A percentile compares a stretch with the other conserved stretches of the same genome.
phyloP scores from a whole-genome alignment of 2,113 vertebrate genomes.

The Lamprologus lemairii region DNA sequence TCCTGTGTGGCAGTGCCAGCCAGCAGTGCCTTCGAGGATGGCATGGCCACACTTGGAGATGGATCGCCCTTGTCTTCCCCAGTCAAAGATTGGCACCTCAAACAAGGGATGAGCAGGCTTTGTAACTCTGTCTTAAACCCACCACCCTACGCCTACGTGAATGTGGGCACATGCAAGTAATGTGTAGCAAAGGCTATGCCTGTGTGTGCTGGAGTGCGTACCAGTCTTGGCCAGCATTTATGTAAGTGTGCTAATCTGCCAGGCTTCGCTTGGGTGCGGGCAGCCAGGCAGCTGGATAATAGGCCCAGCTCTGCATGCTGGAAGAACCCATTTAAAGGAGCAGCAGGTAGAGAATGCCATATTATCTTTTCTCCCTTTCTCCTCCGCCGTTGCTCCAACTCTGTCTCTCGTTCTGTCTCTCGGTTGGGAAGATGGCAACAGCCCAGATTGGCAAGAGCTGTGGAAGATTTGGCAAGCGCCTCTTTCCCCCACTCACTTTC shows the following conservation, averaged over 20 bases:
- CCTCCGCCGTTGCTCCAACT: slow-evolving; percentile 5
- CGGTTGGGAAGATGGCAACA: slow-evolving; percentile 42
- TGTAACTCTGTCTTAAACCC: not conserved
- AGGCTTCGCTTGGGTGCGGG: slow-evolving; percentile 48
- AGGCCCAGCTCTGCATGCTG: slow-evolving; percentile 31
- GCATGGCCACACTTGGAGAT: not conserved
- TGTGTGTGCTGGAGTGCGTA: slow-evolving; percentile 27
- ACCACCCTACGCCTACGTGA: not conserved
- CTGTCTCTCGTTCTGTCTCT: slow-evolving; percentile 33
- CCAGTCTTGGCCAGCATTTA: slow-evolving; percentile 45
- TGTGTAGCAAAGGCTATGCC: not conserved
- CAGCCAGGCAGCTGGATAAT: slow-evolving; percentile 61
- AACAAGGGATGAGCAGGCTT: not conserved
- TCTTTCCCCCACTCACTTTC: slow-evolving; percentile 33
- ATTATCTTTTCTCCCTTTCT: slow-evolving; percentile 11
- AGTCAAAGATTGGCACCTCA: not conserved
- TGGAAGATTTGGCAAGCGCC: slow-evolving; percentile 64
- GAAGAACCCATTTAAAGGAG: slow-evolving; percentile 58
- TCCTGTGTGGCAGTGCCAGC: not conserved
- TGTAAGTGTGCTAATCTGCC: slow-evolving; percentile 65
- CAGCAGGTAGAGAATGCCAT: slow-evolving; percentile 48
- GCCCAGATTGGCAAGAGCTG: slow-evolving; percentile 62
- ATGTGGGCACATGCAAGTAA: not conserved
- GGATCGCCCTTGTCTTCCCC: not conserved
- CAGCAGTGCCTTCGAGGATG: not conserved